Evolutionary conservation across 2,113 vertebrate genomes (phyloP).

Genomic region (Candoia aspera): DNA sequence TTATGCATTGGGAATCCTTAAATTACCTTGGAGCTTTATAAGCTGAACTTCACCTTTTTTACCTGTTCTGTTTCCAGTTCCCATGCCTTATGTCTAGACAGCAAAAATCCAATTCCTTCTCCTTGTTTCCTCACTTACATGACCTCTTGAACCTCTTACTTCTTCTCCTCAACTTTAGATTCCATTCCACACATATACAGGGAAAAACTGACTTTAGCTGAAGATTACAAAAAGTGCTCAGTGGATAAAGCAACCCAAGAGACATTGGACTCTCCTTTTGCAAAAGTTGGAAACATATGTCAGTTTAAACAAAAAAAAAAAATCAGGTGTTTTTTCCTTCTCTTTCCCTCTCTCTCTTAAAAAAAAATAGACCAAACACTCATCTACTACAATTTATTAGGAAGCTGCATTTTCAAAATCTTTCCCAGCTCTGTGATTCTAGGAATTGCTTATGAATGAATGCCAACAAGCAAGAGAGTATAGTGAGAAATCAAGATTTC

Average conservation of each 20-base stretch:
- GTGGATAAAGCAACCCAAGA: not conserved
- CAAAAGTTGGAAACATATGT: not conserved
- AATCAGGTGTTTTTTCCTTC: not conserved
- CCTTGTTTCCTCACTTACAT: slow-evolving; percentile 39
- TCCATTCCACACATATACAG: not conserved
- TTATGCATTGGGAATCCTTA: slow-evolving; percentile 41
- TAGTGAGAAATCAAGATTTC: slow-evolving; percentile 22
- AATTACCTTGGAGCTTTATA: slow-evolving; percentile 41
- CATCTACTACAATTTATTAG: not conserved
- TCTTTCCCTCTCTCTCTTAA: not conserved
- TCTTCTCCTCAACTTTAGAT: slow-evolving; percentile 31
- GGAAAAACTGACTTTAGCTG: not conserved
- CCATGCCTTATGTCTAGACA: slow-evolving; percentile 34
- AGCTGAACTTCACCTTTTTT: slow-evolving; percentile 44
- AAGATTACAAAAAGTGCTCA: not conserved
- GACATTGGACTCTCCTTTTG: not conserved
- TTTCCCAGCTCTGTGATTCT: not conserved
- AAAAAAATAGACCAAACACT: not conserved
- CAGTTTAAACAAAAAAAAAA: not conserved
- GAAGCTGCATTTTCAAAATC: not conserved
- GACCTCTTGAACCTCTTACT: slow-evolving; percentile 34
- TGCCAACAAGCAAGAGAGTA: not conserved
- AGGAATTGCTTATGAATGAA: not conserved
- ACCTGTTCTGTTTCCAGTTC: slow-evolving; percentile 38
- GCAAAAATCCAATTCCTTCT: slow-evolving; percentile 55